These are phyloP conservation scores for Spialia ferax DNA, from an alignment of 2,888 invertebrate genomes.

Conservation along the genomic window DNA sequence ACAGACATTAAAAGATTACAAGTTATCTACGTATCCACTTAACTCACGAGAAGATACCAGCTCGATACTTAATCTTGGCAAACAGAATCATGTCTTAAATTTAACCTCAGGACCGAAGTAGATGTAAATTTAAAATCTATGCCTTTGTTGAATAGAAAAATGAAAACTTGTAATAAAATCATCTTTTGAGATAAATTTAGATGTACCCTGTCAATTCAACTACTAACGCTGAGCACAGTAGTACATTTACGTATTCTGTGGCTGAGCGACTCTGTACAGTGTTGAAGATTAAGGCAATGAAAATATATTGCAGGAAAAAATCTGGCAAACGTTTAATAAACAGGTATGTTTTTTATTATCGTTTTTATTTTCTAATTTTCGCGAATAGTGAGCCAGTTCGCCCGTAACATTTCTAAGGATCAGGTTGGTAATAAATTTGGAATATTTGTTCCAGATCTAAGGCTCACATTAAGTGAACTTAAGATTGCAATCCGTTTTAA, in stretches of 20 bases:
- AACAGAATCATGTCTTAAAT: constrained; percentile 56
- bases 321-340: constrained; percentile 60
- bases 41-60: constrained; percentile 18
- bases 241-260: constrained; percentile 1
- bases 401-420: no score
- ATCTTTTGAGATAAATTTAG: constrained; percentile 61
- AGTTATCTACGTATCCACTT: constrained; percentile 46
- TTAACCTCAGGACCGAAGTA: constrained; percentile 46
- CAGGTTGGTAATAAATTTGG: no score
- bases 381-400: no score
- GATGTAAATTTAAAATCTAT: constrained; percentile 46
- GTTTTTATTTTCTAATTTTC: constrained; percentile 6
- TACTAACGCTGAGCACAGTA: constrained; percentile 56
- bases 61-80: constrained; percentile 46
- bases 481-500: no score
- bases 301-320: constrained; percentile 69
- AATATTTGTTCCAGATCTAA: no score
- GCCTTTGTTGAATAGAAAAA: constrained; percentile 50
- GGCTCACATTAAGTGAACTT: no score
- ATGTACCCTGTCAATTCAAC: constrained; percentile 67
- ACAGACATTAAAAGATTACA: constrained; percentile 66
- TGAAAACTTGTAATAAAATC: constrained; percentile 59
- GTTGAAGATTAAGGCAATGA: constrained; percentile 70
- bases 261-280: constrained; percentile 56
- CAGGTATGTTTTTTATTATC: constrained; percentile 58